phyloP scores from a whole-genome alignment of 2,797 vertebrate genomes.

The Hypotaenidia philippensis region DNA sequence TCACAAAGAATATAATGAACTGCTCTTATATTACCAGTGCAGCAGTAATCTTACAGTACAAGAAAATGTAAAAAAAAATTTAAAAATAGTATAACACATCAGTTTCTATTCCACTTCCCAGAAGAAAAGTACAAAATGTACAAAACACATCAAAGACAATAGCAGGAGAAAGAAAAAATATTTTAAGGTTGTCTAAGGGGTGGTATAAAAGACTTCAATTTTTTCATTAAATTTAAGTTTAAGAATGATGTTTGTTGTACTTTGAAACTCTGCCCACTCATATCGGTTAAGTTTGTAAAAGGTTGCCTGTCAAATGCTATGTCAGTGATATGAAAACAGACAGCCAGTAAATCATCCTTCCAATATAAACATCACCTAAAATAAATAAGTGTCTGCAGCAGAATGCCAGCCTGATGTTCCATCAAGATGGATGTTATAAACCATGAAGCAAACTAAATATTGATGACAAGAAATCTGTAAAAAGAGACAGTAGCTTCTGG shows the following conservation, averaged over 20 bases:
- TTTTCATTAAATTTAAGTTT: slow-evolving; percentile 21
- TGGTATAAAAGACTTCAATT: not conserved
- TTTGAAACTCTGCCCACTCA: slow-evolving; percentile 37
- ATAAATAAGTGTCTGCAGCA: slow-evolving; percentile 51
- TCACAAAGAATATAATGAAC: not conserved
- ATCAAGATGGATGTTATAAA: slow-evolving; percentile 42
- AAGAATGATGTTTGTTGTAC: slow-evolving; percentile 3
- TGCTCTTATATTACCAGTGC: not conserved
- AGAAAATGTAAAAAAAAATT: not conserved
- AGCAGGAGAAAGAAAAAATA: not conserved
- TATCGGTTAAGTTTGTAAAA: slow-evolving; percentile 33
- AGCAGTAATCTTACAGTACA: not conserved
- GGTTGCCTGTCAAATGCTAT: slow-evolving; percentile 21
- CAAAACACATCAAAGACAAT: not conserved
- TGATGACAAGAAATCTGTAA: slow-evolving; percentile 48
- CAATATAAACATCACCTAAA: slow-evolving; percentile 45
- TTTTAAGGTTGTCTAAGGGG: not conserved
- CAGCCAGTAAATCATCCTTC: slow-evolving; percentile 48
- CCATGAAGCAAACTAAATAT: slow-evolving; percentile 39
- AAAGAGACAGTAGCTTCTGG: slow-evolving; percentile 18
- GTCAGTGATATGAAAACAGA: slow-evolving; percentile 48
- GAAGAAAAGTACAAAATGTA: not conserved
- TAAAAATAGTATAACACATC: not conserved
- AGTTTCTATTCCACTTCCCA: not conserved
- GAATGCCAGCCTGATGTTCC: slow-evolving; percentile 44